Evolutionary conservation across 1,140 invertebrate genomes (phyloP), one percentile per base, ranked within the genome.

Genomic region (Hirudo medicinalis): DNA sequence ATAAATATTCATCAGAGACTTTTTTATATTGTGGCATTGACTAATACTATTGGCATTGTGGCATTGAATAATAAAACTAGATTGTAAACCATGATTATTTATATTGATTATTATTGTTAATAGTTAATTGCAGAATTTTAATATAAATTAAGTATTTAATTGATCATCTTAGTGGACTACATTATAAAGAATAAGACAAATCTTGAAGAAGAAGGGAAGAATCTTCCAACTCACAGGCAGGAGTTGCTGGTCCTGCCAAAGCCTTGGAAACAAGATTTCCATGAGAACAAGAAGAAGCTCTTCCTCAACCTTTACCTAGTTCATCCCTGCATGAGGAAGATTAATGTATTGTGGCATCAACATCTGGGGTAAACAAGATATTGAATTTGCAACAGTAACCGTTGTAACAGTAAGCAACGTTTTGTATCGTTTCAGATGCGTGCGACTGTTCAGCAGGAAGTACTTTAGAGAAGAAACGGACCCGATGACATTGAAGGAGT

Each of bases 221-320:
- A 63, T 32, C 11, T 25, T 25, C 29, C 13, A 13, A 63, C 77
- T 54, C 80, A 81, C 72, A 75, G 79, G 54, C 81, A 80, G 83
- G 88, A 90, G 78, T 78, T 89, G 22, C 83, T 85, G 25, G 83
- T 85, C 72, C 86, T 87, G 68, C 87, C 87, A 67, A 86, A 87
- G 75, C 85, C 85, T 0, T 88, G 87, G 86, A 79, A 85, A 72
- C 83, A 77, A 36, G 83, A 80, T 25, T 87, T 84, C 75, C 75
- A 85, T 66, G 84, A 83, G 13, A 85, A 86, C 76, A 85, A 89
- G 76, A 86, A 86, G 76, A 85, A 86, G 68, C 29, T 63, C 8
- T 63, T 32, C 8, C 9, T 13, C 22, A 63, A 63, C 17, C 57
- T 63, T 20, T 63, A 63, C 57, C 9, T 32, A 63, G 29, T 63